Evolutionary conservation across 2,113 vertebrate genomes (phyloP), one percentile per base, ranked within the genome.

Genomic region (Thamnophis sirtalis): DNA sequence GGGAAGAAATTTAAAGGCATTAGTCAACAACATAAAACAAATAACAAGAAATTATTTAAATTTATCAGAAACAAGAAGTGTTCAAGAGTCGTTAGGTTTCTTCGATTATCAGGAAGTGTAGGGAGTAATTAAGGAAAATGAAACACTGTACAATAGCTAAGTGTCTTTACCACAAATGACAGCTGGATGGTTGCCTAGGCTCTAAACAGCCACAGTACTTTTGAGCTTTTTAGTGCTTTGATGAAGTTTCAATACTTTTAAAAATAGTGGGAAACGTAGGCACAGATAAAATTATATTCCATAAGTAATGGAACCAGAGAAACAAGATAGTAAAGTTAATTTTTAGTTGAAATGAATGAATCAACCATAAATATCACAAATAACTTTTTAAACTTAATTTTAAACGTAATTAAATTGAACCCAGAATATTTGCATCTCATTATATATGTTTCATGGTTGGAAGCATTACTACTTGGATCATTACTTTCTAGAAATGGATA

Each of bases 121-220:
- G 80, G 89, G 91, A 92, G 91, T 86, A 92, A 92, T 92, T 92
- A 92, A 92, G 80, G 80, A 85, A 92, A 73, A 92, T 92, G 91
- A 89, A 92, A 89, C 88, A 92, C 60, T 89, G 73, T 85, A 21
- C 19, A 92, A 80, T 55, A 89, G 68, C 55, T 92, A 92, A 89
- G 91, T 92, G 91, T 89, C 73, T 89, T 92, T 49, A 92, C 91
- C 91, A 89, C 91, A 92, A 92, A 92, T 86, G 91, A 89, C 88
- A 86, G n/a, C n/a, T 92, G 91, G 91, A 92, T 89, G 26, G 22
- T 24, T 92, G 87, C 73, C 91, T 89, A 84, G 88, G 58, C 28
- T 58, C 21, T 58, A 24, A 92, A 89, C 33, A 89, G 55, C 51
- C 88, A 89, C 51, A 33, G 80, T 86, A 50, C 63, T 89, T 89